Evolutionary conservation across 1,140 invertebrate genomes (phyloP), one percentile per base, ranked within the genome.

Genomic region (Marisa cornuarietis): DNA sequence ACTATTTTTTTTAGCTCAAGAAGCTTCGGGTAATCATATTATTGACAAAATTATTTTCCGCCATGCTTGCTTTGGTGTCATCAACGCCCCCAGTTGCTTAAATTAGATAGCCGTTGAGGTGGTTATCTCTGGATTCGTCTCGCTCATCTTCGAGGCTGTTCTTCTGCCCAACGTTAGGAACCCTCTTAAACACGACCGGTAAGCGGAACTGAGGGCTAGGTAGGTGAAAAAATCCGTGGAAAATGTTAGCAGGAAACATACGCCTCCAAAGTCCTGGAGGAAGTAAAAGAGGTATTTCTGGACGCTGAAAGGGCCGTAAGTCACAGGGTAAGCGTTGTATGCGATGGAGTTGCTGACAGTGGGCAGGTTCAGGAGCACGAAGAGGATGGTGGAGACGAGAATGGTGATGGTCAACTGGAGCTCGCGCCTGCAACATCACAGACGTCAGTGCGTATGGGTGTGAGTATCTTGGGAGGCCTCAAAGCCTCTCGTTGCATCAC

Each of bases 211-310:
- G 13, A 71, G 69, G 4, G 42, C 24, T 9, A 71, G 2, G 69
- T 71, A 71, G 69, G 69, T 71, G 69, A 71, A 71, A 13, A 71
- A 71, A 42, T 71, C 69, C 8, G 69, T 71, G 69, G 69, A 71
- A 49, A 71, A 71, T 13, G 69, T 26, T 31, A 71, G 69, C 3
- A 71, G 69, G 69, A 31, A 71, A 71, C 69, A 71, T 1, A 22
- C 26, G 1, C 24, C 49, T 1, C 69, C 69, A 9, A 71, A 49
- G 13, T 26, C 49, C 26, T 71, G 69, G 69, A 71, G 13, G 31
- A 71, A 71, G 11, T 42, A 49, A 26, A 71, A 71, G 10, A 71
- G 69, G 13, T 71, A 71, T 14, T 49, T 24, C 24, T 71, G 24
- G 26, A 49, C 69, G 49, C 20, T 71, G 24, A 71, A 71, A 11